Evolutionary conservation across 2,797 vertebrate species (phyloP).

Genomic region (Poeciliopsis gracilis): DNA sequence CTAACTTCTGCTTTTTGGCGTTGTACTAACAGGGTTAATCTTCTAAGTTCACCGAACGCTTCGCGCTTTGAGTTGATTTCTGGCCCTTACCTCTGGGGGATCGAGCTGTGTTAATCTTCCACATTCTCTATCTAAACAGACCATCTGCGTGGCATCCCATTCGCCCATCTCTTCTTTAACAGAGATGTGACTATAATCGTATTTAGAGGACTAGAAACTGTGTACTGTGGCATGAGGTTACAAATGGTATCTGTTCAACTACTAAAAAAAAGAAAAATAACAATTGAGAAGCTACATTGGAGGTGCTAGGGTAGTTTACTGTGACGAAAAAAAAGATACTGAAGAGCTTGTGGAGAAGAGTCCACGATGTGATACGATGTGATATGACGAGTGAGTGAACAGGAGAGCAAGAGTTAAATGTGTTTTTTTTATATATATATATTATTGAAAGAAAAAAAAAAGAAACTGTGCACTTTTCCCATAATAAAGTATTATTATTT

Average conservation of each 20-base stretch:
- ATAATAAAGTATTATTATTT: constrained; percentile 80
- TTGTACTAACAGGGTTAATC: constrained; percentile 50
- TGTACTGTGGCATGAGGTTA: constrained; percentile 76
- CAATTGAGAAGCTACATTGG: constrained; percentile 41
- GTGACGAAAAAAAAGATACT: constrained; percentile 47
- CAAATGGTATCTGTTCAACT: constrained; percentile 56
- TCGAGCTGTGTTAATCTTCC: constrained; percentile 49
- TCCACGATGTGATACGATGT: constrained; percentile 41
- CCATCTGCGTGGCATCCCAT: constrained; percentile 39
- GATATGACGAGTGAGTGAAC: constrained; percentile 35
- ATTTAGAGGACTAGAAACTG: constrained; percentile 68
- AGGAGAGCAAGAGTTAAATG: constrained; percentile 56
- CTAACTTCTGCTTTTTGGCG: constrained; percentile 46
- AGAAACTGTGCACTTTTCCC: constrained; percentile 88
- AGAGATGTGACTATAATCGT: constrained; percentile 66
- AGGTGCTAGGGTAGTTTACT: constrained; percentile 47
- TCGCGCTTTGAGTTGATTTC: constrained; percentile 42
- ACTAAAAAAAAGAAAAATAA: constrained; percentile 31
- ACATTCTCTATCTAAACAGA: constrained; percentile 45
- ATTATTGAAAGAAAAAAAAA: constrained; percentile 63
- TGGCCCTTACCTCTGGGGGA: constrained; percentile 50
- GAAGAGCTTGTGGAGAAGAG: constrained; percentile 55
- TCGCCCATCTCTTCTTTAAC: constrained; percentile 48
- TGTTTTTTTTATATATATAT: constrained; percentile 45
- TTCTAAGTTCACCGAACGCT: constrained; percentile 38